Conservation (phyloP, 2,113 vertebrate species). For the Platycercus adscitus region DNA sequence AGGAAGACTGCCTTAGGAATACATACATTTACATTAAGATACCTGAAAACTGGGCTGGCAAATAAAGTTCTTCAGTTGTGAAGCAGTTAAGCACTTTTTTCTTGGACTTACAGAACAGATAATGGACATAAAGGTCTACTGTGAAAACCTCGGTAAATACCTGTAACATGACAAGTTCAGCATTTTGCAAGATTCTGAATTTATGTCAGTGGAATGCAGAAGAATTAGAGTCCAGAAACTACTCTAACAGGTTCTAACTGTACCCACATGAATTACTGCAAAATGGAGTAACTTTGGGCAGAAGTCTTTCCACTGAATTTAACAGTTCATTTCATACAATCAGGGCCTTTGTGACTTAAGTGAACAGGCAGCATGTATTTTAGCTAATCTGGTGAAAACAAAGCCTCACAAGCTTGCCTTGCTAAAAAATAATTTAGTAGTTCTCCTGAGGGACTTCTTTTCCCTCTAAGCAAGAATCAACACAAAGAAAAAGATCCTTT, state of each 20-base stretch:
- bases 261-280: neutral
- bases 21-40: neutral
- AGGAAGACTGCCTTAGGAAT: neutral
- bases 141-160: neutral
- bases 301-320: neutral
- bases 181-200: neutral
- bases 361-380: constrained; percentile 42
- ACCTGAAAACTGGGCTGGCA: neutral
- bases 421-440: constrained; percentile 60
- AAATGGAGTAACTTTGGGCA: neutral
- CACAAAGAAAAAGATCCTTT: constrained; percentile 26
- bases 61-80: neutral
- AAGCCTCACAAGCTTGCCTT: constrained; percentile 16
- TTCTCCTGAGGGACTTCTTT: neutral
- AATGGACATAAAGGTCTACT: neutral
- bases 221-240: neutral
- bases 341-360: neutral
- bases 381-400: constrained; percentile 55
- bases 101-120: neutral
- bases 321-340: neutral
- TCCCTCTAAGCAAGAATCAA: constrained; percentile 49
- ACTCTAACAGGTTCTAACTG: neutral
- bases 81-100: neutral
- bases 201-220: neutral
- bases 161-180: neutral